Conservation (phyloP, 2,888 invertebrate species). For the Lepidochitona cinerea region DNA sequence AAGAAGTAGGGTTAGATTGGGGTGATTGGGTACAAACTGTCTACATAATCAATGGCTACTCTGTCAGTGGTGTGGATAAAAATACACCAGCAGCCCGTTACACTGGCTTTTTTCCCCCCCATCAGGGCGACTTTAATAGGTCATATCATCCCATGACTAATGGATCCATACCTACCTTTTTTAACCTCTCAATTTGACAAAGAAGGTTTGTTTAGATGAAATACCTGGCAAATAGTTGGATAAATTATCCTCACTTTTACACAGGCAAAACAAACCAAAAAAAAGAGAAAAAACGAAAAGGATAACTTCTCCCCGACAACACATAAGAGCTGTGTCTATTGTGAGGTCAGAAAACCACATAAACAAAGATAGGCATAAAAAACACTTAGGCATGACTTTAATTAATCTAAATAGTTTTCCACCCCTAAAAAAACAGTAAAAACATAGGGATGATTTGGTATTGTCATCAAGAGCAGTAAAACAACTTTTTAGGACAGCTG, state of each 20-base stretch:
- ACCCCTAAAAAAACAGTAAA: background rate
- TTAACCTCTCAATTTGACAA: background rate
- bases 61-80: background rate
- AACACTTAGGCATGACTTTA: background rate
- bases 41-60: background rate
- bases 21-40: background rate
- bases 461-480: background rate
- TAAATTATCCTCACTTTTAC: background rate
- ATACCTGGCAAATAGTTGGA: background rate
- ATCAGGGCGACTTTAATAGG: background rate
- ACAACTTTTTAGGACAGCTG: background rate
- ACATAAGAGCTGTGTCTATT: background rate
- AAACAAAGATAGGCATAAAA: background rate
- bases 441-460: background rate
- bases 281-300: no score
- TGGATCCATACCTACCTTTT: background rate
- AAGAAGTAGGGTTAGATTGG: no score
- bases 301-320: background rate
- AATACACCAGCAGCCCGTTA: background rate
- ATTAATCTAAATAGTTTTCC: background rate
- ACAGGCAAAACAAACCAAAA: no score
- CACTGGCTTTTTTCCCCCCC: background rate
- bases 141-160: background rate
- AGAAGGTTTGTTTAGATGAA: background rate
- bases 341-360: background rate